phyloP scores from a whole-genome alignment of 2,888 invertebrate genomes.

The Heliconius hortense region DNA sequence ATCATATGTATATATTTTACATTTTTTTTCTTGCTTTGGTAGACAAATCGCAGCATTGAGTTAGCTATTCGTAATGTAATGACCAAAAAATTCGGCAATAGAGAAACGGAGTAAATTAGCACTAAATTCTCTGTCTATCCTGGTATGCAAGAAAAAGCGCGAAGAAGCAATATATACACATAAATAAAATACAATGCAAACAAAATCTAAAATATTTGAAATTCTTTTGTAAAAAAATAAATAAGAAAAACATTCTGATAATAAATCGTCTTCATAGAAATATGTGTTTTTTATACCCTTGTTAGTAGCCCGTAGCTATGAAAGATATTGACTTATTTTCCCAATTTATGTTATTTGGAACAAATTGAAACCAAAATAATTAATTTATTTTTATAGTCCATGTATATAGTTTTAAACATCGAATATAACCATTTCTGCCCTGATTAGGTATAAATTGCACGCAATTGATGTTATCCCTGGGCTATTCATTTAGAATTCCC shows the following conservation, averaged over 20 bases:
- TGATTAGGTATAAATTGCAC: constrained; percentile 30
- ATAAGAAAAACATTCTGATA: neutral
- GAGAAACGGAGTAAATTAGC: neutral
- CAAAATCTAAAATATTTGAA: neutral
- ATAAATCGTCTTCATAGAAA: neutral
- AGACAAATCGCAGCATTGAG: neutral
- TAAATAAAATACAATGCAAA: too few species aligned
- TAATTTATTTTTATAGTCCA: constrained; percentile 24
- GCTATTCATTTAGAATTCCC: constrained; percentile 36
- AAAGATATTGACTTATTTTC: constrained; percentile 19
- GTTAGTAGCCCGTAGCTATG: constrained; percentile 13
- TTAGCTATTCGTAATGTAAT: neutral
- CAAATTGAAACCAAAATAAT: constrained; percentile 14
- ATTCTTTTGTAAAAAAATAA: neutral
- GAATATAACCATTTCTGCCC: constrained; percentile 18
- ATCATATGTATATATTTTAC: too few species aligned
- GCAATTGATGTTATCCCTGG: constrained; percentile 38
- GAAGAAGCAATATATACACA: neutral
- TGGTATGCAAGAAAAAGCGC: neutral
- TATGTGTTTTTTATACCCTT: constrained; percentile 24
- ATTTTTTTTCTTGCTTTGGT: too few species aligned
- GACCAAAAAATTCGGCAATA: neutral
- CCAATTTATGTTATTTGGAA: constrained; percentile 8
- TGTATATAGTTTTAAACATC: neutral
- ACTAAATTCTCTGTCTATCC: neutral